phyloP scores from a whole-genome alignment of 2,888 invertebrate genomes.

The Plutella xylostella region DNA sequence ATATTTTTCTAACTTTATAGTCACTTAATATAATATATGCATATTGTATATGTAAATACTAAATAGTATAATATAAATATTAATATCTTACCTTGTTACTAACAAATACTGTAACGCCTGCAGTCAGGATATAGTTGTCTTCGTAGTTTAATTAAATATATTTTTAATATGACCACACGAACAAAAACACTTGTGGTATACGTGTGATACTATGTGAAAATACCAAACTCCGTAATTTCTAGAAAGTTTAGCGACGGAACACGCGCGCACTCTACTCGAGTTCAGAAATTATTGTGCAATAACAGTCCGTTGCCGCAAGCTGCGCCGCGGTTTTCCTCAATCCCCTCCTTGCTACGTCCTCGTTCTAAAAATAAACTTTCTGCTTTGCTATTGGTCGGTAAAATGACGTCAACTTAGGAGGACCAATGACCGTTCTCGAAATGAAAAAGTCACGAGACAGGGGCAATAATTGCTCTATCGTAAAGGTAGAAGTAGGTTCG shows the following conservation, averaged over 20 bases:
- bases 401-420: constrained; percentile 44
- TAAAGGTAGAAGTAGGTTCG: too few relatives aligned
- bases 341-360: constrained; percentile 41
- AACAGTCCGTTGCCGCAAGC: constrained; percentile 23
- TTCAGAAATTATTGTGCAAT: constrained; percentile 59
- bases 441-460: constrained; percentile 49
- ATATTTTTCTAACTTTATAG: too few relatives aligned
- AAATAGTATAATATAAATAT: too few relatives aligned
- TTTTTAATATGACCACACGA: too few relatives aligned
- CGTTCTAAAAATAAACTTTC: constrained; percentile 57
- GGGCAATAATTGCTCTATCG: too few relatives aligned
- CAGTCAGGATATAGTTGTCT: constrained; percentile 25
- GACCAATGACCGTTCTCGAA: constrained; percentile 35
- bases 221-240: too few relatives aligned
- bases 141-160: too few relatives aligned
- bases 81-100: constrained; percentile 33
- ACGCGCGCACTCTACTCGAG: constrained; percentile 35
- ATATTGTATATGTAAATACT: too few relatives aligned
- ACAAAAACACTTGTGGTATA: too few relatives aligned
- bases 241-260: too few relatives aligned
- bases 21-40: too few relatives aligned
- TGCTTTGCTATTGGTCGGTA: constrained; percentile 33
- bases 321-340: constrained; percentile 45
- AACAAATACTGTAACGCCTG: constrained; percentile 36
- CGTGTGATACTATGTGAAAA: too few relatives aligned